phyloP scores from a whole-genome alignment of 2,797 vertebrate species.

The Macropodus opercularis region DNA sequence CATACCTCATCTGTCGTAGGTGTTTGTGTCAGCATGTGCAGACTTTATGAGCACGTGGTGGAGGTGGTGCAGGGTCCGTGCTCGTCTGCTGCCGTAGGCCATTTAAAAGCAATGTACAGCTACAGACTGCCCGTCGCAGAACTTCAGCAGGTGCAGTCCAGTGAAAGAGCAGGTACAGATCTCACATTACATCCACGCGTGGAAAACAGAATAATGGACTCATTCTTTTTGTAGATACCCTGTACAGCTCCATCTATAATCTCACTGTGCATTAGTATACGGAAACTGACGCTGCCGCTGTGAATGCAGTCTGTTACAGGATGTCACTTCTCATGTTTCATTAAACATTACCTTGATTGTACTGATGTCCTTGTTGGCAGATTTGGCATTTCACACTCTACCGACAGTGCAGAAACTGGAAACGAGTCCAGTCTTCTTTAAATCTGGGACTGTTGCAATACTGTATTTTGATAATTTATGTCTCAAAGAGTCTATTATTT shows the following conservation, averaged over 20 bases:
- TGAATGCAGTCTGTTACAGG: slow-evolving; percentile 49
- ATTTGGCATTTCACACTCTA: slow-evolving; percentile 45
- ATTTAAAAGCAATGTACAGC: slow-evolving; percentile 33
- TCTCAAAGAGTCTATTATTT: slow-evolving; percentile 86
- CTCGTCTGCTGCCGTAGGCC: slow-evolving; percentile 58
- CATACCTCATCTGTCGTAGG: slow-evolving; percentile 83
- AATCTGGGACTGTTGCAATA: slow-evolving; percentile 98
- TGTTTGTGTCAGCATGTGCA: slow-evolving; percentile 48
- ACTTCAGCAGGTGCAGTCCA: slow-evolving; percentile 20
- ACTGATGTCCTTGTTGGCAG: slow-evolving; percentile 51
- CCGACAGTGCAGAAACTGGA: slow-evolving; percentile 33
- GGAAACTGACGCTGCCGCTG: slow-evolving; percentile 19
- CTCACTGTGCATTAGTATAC: slow-evolving; percentile 55
- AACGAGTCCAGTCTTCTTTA: slow-evolving; percentile 38
- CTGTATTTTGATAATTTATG: slow-evolving; percentile 85
- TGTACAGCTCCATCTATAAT: slow-evolving; percentile 56
- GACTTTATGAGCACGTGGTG: slow-evolving; percentile 21
- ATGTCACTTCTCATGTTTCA: slow-evolving; percentile 37
- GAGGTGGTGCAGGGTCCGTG: not conserved
- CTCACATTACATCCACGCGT: no score
- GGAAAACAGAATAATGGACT: no score
- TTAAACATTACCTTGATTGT: slow-evolving; percentile 57
- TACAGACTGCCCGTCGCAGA: slow-evolving; percentile 11
- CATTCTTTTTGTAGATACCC: slow-evolving; percentile 72
- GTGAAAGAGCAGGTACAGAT: slow-evolving; percentile 40